A percentile compares a stretch with the other conserved stretches of the same genome.
These are phyloP conservation scores for Habroteleia sp. DNA, from an alignment of 2,888 invertebrate genomes.

Conservation along the genomic window DNA sequence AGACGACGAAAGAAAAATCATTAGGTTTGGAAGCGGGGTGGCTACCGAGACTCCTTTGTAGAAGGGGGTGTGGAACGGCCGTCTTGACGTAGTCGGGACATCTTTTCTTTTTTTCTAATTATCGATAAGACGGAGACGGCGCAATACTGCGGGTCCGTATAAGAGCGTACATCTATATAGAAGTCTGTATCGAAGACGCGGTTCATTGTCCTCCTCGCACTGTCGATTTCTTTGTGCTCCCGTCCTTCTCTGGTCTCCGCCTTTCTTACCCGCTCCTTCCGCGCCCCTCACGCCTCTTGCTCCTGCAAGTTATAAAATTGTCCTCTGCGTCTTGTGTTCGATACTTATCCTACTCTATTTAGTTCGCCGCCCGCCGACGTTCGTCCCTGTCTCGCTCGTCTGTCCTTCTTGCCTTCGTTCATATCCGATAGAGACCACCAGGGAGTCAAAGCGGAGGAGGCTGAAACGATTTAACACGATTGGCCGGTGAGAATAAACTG, in stretches of 20 bases:
- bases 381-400: conserved; percentile 22
- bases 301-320: conserved; percentile 52
- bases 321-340: conserved; percentile 63
- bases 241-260: conserved; percentile 44
- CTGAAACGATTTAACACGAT: conserved; percentile 80
- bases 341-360: conserved; percentile 54
- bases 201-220: conserved; percentile 59
- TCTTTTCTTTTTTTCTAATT: conserved; percentile 74
- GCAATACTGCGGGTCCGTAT: conserved; percentile 69
- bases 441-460: conserved; percentile 62
- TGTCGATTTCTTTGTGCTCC: conserved; percentile 1
- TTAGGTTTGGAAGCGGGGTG: conserved; percentile 40
- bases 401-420: conserved; percentile 51
- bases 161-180: conserved; percentile 48
- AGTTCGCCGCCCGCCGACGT: conserved; percentile 13
- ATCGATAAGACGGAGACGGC: conserved; percentile 77
- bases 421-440: conserved; percentile 53
- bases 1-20: conserved; percentile 58
- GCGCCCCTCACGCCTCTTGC: conserved; percentile 40
- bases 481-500: conserved; percentile 80
- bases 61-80: conserved; percentile 50
- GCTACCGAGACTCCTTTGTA: conserved; percentile 12
- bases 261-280: conserved; percentile 32
- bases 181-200: conserved; percentile 39
- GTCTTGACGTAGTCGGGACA: conserved; percentile 58